Conservation (phyloP, 2,113 vertebrate genomes). For the Mirza zaza region DNA sequence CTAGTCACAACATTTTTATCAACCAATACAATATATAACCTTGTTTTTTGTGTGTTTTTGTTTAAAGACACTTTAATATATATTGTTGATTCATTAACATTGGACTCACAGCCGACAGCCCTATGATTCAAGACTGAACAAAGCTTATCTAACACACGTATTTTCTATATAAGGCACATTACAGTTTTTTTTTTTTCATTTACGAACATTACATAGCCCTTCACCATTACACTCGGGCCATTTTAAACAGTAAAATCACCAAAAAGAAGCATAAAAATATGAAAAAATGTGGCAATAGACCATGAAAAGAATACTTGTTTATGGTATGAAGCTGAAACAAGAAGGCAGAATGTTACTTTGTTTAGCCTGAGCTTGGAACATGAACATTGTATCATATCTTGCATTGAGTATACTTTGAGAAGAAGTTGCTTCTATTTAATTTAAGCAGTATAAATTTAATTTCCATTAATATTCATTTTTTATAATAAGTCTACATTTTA, state of each 20-base stretch:
- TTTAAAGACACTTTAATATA: not conserved
- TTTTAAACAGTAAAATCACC: not conserved
- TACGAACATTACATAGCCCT: not conserved
- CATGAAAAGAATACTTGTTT: not conserved
- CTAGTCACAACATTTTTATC: not conserved
- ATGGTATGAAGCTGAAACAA: not conserved
- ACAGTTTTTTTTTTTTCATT: not conserved
- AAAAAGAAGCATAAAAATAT: not conserved
- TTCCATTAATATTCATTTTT: not conserved
- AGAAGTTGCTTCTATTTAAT: not conserved
- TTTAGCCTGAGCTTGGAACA: not conserved
- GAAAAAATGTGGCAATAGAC: not conserved
- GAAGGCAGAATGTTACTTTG: not conserved
- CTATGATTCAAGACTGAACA: not conserved
- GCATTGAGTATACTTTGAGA: not conserved
- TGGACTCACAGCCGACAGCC: not conserved
- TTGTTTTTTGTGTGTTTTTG: not conserved
- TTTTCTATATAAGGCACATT: not conserved
- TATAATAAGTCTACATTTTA: not conserved
- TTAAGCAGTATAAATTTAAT: not conserved
- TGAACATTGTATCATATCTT: not conserved
- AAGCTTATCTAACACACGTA: not conserved
- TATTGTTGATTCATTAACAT: not conserved
- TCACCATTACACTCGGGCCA: not conserved
- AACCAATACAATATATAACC: not conserved